Percentiles rank a stretch among this genome's conserved stretches.
Evolutionary conservation across 2,113 vertebrate genomes (phyloP).

Genomic region (rat (Rattus norvegicus)): DNA sequence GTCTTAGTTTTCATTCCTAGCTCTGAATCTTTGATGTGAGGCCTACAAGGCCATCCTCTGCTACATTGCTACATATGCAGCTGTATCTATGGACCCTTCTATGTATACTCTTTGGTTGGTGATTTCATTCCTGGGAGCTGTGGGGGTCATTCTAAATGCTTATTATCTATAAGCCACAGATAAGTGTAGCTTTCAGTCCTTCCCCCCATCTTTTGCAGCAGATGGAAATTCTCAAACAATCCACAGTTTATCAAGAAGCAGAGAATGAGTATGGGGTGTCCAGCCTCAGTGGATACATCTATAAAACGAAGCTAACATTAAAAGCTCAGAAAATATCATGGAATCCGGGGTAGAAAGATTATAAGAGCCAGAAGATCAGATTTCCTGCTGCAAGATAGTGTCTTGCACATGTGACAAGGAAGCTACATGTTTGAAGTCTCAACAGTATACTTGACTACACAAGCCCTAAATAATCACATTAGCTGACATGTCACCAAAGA

Average conservation of each 20-base stretch:
- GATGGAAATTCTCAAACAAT: not conserved
- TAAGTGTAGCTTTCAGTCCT: not conserved
- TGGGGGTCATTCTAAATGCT: too few species aligned
- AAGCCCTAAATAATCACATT: not conserved
- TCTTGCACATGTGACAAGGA: not conserved
- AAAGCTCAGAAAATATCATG: not conserved
- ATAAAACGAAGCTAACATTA: not conserved
- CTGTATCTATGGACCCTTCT: too few species aligned
- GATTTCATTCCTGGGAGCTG: too few species aligned
- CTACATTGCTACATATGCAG: too few species aligned
- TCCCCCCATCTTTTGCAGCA: not conserved
- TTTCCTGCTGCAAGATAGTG: not conserved
- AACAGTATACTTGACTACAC: not conserved
- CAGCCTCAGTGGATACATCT: not conserved
- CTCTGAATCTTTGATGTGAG: too few species aligned
- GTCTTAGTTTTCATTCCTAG: too few species aligned
- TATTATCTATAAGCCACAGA: not conserved
- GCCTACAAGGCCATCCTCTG: too few species aligned
- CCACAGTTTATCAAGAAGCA: not conserved
- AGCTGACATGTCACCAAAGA: not conserved
- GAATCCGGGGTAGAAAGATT: not conserved
- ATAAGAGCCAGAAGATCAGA: not conserved
- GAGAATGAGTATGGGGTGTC: not conserved
- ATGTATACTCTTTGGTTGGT: too few species aligned
- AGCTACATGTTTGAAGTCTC: not conserved